These are phyloP conservation scores for Ophraella communa DNA, from an alignment of 2,888 invertebrate species.

Conservation along the genomic window DNA sequence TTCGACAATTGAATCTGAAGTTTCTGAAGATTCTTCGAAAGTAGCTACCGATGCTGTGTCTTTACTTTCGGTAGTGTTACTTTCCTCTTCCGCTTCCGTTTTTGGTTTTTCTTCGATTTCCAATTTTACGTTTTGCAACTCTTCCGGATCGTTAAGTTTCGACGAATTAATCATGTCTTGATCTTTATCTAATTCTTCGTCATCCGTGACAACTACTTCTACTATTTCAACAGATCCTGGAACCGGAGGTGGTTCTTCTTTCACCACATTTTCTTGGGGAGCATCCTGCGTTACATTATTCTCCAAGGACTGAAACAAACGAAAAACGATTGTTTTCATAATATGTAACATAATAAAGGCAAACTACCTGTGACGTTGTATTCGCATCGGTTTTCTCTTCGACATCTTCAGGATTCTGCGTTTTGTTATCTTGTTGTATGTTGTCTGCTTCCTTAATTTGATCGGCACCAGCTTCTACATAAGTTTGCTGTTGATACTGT, in stretches of 20 bases:
- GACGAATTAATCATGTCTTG: conserved; percentile 53
- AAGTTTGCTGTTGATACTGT: conserved; percentile 41
- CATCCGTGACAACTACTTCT: conserved; percentile 59
- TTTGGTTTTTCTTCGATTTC: conserved; percentile 37
- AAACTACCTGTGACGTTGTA: neutral
- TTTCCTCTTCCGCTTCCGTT: conserved; percentile 35
- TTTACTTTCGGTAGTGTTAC: conserved; percentile 34
- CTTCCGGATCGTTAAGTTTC: conserved; percentile 32
- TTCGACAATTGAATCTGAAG: conserved; percentile 30
- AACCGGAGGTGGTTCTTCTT: conserved; percentile 27
- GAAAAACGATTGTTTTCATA: too few relatives aligned
- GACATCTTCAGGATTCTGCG: neutral
- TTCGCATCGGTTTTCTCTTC: neutral
- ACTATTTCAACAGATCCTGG: conserved; percentile 57
- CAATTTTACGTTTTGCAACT: conserved; percentile 17
- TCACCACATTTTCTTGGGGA: conserved; percentile 38
- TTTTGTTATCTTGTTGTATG: neutral
- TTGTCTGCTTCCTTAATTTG: neutral
- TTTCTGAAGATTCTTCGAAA: conserved; percentile 35
- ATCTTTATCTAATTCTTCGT: conserved; percentile 54
- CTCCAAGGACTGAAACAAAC: neutral
- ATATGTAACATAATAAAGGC: too few relatives aligned
- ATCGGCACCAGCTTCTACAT: conserved; percentile 1
- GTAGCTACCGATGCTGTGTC: conserved; percentile 16
- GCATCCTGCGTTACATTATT: neutral